phyloP scores from a whole-genome alignment of 1,140 invertebrate species.

The Eurosta solidaginis region DNA sequence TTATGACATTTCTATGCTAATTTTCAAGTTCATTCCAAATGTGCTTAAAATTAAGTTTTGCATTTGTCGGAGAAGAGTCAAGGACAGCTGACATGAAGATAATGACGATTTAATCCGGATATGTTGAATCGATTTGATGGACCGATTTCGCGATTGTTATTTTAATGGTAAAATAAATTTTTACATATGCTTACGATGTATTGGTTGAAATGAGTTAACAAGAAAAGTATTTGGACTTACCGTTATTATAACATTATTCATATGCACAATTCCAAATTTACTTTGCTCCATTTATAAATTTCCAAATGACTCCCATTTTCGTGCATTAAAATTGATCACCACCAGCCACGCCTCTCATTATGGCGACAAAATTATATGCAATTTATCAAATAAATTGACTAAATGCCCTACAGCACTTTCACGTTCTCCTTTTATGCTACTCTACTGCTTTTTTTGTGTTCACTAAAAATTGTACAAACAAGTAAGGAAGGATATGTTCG shows the following conservation, averaged over 20 bases:
- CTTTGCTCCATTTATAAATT: background rate
- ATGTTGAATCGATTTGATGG: background rate
- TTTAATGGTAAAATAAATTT: too few relatives aligned
- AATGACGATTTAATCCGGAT: background rate
- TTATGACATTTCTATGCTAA: slow-evolving; percentile 12
- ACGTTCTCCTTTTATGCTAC: too few relatives aligned
- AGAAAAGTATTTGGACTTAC: too few relatives aligned
- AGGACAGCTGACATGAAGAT: background rate
- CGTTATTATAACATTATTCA: too few relatives aligned
- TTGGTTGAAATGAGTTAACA: too few relatives aligned
- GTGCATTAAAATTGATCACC: background rate
- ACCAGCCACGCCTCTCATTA: slow-evolving; percentile 1
- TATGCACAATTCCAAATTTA: background rate
- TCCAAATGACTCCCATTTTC: background rate
- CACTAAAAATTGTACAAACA: too few relatives aligned
- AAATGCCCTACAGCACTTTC: background rate
- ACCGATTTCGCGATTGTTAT: too few relatives aligned
- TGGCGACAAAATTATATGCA: background rate
- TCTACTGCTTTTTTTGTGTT: background rate
- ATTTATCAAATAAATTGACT: background rate
- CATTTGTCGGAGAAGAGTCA: background rate
- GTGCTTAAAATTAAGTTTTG: background rate
- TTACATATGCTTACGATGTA: too few relatives aligned
- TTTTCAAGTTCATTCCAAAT: background rate
- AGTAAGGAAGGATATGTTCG: too few relatives aligned